Base-by-base conservation (phyloP, 2,797 vertebrate genomes). In the Urocyon cinereoargenteus region DNA sequence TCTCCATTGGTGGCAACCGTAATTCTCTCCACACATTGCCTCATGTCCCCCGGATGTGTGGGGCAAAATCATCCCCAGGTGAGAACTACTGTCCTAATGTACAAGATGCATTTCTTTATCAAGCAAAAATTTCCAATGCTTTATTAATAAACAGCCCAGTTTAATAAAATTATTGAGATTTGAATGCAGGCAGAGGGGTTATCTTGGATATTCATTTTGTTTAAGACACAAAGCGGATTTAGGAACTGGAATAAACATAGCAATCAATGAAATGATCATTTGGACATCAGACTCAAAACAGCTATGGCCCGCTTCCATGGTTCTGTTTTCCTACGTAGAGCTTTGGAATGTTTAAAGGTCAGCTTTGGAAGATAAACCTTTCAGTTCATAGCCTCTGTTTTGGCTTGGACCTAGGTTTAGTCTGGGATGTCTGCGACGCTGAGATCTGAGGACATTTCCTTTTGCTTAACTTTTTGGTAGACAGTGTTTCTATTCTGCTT, bases 331-430 rank as follows among this genome's bases (percentile, higher is more conserved):
- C 75, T 86, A 55, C 81, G 78, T 0, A 82, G 77, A 73, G 31
- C 89, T 95, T 95, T 51, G 34, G 94, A 93, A 92, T 87, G 66
- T 78, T 94, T 95, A 86, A 85, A 97, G 90, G 90, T 92, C 90
- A 78, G 70, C 64, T 78, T 81, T 59, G 64, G 92, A 53, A 96
- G 90, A 97, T 96, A 97, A 98, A 88, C 79, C 57, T 96, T 93
- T 83, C 77, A 82, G 79, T 66, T 59, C 64, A 87, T 34, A 93
- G 81, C 72, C 75, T 93, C 81, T 51, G 51, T 78, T 90, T 84
- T 96, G 94, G 94, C 91, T 66, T 85, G 77, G 70, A 87, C 61
- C 49, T 62, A 75, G 86, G 78, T 87, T 91, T 87, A 87, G 75
- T 96, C 66, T 78, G 86, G 64, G 81, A 91, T n/a, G 70, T 19